These are phyloP conservation scores for Rostratula benghalensis DNA, from an alignment of 2,113 vertebrate genomes.

Conservation along the genomic window DNA sequence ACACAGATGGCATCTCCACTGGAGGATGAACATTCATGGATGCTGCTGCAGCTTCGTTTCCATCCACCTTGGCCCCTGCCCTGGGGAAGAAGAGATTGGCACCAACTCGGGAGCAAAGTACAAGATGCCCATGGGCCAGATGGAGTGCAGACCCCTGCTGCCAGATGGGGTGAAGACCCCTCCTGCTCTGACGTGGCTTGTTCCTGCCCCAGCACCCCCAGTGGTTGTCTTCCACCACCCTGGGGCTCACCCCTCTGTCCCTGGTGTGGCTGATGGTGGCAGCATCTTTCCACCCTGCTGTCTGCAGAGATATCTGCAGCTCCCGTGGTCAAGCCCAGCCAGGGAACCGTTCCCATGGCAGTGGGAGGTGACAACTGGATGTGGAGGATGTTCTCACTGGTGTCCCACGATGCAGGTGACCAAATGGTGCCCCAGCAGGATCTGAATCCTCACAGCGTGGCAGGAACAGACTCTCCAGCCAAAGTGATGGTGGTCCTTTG, in stretches of 20 bases:
- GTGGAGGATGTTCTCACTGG: background rate
- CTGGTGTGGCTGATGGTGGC: background rate
- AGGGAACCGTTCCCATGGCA: background rate
- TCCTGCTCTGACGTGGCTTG: background rate
- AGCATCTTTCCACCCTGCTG: background rate
- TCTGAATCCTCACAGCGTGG: background rate
- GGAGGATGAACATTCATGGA: rapidly evolving
- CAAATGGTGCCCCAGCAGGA: rapidly evolving
- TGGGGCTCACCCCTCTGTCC: background rate
- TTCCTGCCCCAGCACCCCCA: background rate
- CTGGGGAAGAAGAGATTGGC: background rate
- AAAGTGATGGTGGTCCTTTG: background rate
- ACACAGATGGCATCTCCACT: background rate
- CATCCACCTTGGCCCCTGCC: background rate
- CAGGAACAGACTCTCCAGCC: background rate
- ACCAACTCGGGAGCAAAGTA: background rate
- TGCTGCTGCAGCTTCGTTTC: background rate
- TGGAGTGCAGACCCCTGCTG: background rate
- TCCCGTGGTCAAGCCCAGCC: rapidly evolving
- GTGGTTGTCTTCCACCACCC: background rate
- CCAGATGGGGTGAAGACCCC: background rate
- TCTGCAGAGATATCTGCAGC: background rate
- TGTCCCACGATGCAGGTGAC: background rate
- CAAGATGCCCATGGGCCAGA: background rate
- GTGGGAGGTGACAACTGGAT: background rate